Percentiles rank a stretch among this genome's conserved stretches.
phyloP scores from a whole-genome alignment of 1,140 invertebrate species.

The Tenebrio molitor region DNA sequence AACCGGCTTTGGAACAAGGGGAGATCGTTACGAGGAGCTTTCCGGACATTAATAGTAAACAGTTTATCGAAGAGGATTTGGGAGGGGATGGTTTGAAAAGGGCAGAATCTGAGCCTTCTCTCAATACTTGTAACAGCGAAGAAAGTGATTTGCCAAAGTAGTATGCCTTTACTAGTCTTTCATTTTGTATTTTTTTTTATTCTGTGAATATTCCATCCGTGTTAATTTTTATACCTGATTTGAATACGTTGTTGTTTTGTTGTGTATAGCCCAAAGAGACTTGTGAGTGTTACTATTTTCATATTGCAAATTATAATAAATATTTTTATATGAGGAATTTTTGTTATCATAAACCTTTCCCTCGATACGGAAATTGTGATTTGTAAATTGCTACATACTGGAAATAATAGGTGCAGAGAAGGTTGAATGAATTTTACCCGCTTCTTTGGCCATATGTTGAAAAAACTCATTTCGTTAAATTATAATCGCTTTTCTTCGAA shows the following conservation, averaged over 20 bases:
- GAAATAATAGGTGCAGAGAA: too few relatives aligned
- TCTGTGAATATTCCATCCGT: slow-evolving; percentile 8
- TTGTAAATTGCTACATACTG: too few relatives aligned
- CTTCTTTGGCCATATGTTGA: too few relatives aligned
- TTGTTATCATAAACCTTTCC: too few relatives aligned
- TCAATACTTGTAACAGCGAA: slow-evolving; percentile 29
- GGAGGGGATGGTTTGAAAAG: slow-evolving; percentile 61
- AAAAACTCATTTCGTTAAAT: too few relatives aligned
- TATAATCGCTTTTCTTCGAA: too few relatives aligned
- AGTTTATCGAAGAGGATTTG: slow-evolving; percentile 63
- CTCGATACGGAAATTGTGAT: too few relatives aligned
- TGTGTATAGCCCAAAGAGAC: not conserved
- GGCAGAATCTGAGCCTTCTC: slow-evolving; percentile 63
- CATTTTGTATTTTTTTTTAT: slow-evolving; percentile 14
- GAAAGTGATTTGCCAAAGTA: slow-evolving; percentile 42
- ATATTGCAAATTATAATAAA: slow-evolving; percentile 25
- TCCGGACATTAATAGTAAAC: slow-evolving; percentile 62
- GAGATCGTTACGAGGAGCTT: slow-evolving; percentile 63
- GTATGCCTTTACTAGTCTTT: not conserved
- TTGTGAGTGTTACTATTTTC: slow-evolving; percentile 8
- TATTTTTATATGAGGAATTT: slow-evolving; percentile 16
- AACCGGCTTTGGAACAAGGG: slow-evolving; percentile 63
- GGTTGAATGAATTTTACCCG: too few relatives aligned
- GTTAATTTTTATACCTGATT: not conserved
- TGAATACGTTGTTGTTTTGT: not conserved